phyloP scores from a whole-genome alignment of 2,797 vertebrate genomes.

The Rhinella marina region DNA sequence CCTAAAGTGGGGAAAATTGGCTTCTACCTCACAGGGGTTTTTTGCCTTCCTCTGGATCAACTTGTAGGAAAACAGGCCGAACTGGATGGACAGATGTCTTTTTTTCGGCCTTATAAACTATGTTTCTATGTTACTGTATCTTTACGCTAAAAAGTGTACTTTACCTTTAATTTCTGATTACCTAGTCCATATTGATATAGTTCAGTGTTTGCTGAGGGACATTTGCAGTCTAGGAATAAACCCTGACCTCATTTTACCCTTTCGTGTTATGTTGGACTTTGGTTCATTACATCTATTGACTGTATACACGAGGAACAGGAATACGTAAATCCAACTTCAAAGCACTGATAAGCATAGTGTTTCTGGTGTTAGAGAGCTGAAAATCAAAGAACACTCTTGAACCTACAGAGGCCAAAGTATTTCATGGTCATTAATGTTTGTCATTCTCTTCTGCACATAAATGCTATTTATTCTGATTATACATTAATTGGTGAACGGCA shows the following conservation, averaged over 20 bases:
- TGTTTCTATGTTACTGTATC: no score
- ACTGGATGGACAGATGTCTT: no score
- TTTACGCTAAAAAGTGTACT: neutral
- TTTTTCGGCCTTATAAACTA: no score
- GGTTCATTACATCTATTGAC: constrained; percentile 46
- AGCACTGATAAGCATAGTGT: constrained; percentile 39
- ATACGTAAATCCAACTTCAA: constrained; percentile 30
- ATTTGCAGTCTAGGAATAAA: constrained; percentile 48
- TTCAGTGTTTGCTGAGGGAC: neutral
- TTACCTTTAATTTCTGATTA: neutral
- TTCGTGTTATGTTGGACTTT: constrained; percentile 46
- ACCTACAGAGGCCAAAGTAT: neutral
- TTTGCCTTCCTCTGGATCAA: no score
- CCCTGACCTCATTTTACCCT: constrained; percentile 48
- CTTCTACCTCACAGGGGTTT: no score
- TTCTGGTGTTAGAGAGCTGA: constrained; percentile 30
- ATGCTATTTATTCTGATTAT: neutral
- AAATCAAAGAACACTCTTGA: constrained; percentile 23
- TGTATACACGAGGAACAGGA: constrained; percentile 20
- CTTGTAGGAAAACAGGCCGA: no score
- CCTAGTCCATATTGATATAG: neutral
- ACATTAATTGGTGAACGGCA: neutral
- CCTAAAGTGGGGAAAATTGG: no score
- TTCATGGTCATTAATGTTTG: neutral
- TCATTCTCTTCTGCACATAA: neutral